phyloP scores from a whole-genome alignment of 2,113 vertebrate species.

The Xiphias gladius region DNA sequence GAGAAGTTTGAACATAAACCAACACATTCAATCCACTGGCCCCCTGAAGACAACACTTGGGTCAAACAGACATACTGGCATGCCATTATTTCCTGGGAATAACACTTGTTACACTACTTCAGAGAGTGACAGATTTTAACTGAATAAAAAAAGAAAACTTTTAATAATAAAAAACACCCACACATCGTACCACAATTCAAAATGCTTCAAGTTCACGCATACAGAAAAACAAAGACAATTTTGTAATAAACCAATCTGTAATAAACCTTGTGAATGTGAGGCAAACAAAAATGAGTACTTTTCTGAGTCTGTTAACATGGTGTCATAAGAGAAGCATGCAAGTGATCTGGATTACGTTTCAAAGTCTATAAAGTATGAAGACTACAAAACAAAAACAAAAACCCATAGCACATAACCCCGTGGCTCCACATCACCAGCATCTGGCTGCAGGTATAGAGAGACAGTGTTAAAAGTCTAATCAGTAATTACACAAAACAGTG shows the following conservation, averaged over 20 bases:
- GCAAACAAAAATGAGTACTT: constrained; percentile 33
- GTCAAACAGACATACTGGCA: not conserved
- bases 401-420: not conserved
- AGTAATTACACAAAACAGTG: not conserved
- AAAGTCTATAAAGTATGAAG: not conserved
- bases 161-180: constrained; percentile 38
- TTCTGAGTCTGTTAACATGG: constrained; percentile 10
- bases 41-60: not conserved
- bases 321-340: not conserved
- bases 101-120: constrained; percentile 20
- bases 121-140: constrained; percentile 1
- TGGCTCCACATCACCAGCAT: not conserved
- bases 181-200: constrained; percentile 32
- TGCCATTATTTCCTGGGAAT: constrained; percentile 70
- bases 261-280: constrained; percentile 7
- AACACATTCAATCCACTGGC: not conserved
- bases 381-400: not conserved
- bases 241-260: constrained; percentile 1
- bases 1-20: not conserved
- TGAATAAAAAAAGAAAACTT: constrained; percentile 26
- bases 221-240: constrained; percentile 23
- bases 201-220: constrained; percentile 33
- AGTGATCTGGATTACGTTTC: not conserved
- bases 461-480: not conserved
- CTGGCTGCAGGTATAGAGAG: not conserved